Base-by-base conservation (phyloP, 2,888 invertebrate genomes). In the Mesoligia furuncula region DNA sequence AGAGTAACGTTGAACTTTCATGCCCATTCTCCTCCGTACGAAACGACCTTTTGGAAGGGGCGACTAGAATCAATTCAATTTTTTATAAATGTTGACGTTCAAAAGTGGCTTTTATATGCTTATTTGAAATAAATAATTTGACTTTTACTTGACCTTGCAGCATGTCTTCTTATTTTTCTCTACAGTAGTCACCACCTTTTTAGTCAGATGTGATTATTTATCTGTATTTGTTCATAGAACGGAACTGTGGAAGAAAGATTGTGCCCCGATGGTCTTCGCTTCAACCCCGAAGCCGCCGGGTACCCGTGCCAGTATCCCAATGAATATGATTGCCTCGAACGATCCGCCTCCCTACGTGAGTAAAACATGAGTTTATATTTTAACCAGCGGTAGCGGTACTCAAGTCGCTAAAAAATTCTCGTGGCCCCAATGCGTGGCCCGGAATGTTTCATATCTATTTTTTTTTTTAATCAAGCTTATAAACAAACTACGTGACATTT, bases 241-340 rank as follows among this genome's bases (percentile, higher is more conserved):
- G 98, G 98, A 31, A 97, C 98, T 8, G 96, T 98, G 0, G 98
- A 98, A 91, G 98, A 98, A 91, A 98, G 98, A 90, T 93, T 98
- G 7, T 99, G 99, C 85, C 98, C 98, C 0, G 99, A 99, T 90
- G 99, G 99, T 61, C 96, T 99, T 36, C 97, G 98, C 0, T 99
- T 98, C 95, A 98, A 98, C 91, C 97, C 98, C 9, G 97, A 98
- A 69, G 95, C 97, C 79, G 97, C 97, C 31, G 57, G 57, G 6
- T 98, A 98, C 91, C 98, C 98, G 5, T 99, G 99, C 91, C 98
- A 98, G 89, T 99, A 99, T 94, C 99, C 99, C 71, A 98, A 98
- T 81, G 98, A 99, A 87, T 98, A 98, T 11, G 96, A 98, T 83
- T 99, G 99, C 91, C 97, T 97, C 6, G 98, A 98, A 87, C 97